phyloP scores from a whole-genome alignment of 2,113 vertebrate species.

The Patagioenas fasciata region DNA sequence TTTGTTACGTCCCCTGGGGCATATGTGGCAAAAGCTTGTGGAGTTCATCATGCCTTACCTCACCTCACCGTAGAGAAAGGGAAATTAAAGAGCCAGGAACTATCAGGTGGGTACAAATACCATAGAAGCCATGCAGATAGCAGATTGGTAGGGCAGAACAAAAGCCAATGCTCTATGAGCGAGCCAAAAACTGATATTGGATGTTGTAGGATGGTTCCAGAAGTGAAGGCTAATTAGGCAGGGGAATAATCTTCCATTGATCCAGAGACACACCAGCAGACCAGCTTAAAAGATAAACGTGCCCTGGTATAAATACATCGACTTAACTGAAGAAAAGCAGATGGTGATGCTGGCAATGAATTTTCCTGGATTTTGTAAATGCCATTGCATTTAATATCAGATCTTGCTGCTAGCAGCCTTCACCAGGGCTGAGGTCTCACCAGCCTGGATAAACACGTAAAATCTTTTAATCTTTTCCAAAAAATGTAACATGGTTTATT shows the following conservation, averaged over 20 bases:
- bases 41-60: not conserved
- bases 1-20: not conserved
- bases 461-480: not conserved
- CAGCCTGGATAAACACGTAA: not conserved
- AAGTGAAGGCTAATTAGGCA: constrained; percentile 21
- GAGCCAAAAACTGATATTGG: not conserved
- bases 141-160: not conserved
- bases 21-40: not conserved
- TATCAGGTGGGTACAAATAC: not conserved
- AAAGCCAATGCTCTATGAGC: not conserved
- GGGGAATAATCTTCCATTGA: constrained; percentile 30
- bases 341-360: not conserved
- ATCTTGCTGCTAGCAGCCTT: not conserved
- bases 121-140: not conserved
- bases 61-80: not conserved
- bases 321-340: constrained; percentile 27
- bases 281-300: constrained; percentile 1
- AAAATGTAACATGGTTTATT: not conserved
- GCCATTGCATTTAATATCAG: not conserved
- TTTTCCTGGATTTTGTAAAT: constrained; percentile 8
- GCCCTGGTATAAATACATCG: constrained; percentile 8
- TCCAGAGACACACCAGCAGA: not conserved
- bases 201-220: not conserved
- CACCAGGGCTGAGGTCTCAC: not conserved
- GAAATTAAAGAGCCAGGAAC: not conserved